Percentiles rank a stretch among this genome's conserved stretches.
phyloP scores from a whole-genome alignment of 1,140 invertebrate species.

The Dolichoris vasculosae region DNA sequence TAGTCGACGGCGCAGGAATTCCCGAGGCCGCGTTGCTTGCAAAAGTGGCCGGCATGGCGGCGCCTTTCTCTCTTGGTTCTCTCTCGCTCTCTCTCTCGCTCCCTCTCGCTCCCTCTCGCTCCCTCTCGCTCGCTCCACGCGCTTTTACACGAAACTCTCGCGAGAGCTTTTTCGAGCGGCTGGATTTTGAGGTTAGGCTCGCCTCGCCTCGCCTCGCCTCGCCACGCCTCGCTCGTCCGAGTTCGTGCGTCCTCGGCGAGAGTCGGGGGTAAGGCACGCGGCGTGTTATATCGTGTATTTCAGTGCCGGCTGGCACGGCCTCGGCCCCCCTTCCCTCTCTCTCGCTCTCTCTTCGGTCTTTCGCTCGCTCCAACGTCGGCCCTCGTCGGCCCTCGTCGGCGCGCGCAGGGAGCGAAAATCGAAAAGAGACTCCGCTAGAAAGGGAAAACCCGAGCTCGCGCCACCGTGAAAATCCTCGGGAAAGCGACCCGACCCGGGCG shows the following conservation, averaged over 20 bases:
- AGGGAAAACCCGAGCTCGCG: background rate
- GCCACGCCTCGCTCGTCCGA: constrained; percentile 1
- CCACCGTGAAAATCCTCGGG: background rate
- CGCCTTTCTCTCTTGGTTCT: constrained; percentile 32
- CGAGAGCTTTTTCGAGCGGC: constrained; percentile 43
- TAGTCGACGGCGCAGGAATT: constrained; percentile 19
- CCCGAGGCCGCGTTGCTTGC: constrained; percentile 29
- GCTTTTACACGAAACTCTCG: constrained; percentile 21
- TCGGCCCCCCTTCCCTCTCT: constrained; percentile 46
- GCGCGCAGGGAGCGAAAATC: constrained; percentile 60
- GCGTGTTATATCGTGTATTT: constrained; percentile 27
- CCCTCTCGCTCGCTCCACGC: background rate
- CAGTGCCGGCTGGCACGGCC: constrained; percentile 57
- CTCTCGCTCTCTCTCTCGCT: background rate
- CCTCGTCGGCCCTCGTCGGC: constrained; percentile 61
- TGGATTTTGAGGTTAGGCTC: constrained; percentile 46
- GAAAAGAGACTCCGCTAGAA: background rate
- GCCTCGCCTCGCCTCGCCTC: background rate
- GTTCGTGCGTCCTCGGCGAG: constrained; percentile 54
- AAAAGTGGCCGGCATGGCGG: background rate
- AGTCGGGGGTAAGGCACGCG: constrained; percentile 16
- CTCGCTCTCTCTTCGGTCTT: constrained; percentile 57
- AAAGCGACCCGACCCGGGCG: background rate
- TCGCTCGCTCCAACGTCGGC: constrained; percentile 61
- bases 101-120: background rate